Percentiles rank a stretch among this genome's conserved stretches.
Evolutionary conservation across 2,797 vertebrate genomes (phyloP).

Genomic region (Acestrorhynchus altus): DNA sequence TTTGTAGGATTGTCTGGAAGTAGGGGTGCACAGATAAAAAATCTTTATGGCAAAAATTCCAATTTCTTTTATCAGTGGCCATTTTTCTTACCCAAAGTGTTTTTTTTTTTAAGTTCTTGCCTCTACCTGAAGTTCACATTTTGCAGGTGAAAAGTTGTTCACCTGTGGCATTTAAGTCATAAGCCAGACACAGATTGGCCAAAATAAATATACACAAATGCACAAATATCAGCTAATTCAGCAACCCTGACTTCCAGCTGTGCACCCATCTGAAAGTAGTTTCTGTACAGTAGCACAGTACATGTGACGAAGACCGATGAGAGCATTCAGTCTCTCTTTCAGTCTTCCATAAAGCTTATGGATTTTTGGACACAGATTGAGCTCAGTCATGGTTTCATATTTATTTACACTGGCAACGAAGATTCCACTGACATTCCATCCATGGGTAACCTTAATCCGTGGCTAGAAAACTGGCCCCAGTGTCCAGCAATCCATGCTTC

Average conservation of each 20-base stretch:
- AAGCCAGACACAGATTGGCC: background rate
- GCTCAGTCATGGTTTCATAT: background rate
- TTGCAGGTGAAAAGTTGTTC: background rate
- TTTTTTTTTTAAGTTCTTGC: background rate
- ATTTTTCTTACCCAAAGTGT: too few species aligned
- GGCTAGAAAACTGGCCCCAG: slow-evolving; percentile 16
- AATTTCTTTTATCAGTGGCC: background rate
- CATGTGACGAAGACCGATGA: background rate
- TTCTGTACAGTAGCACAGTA: background rate
- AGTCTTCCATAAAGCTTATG: slow-evolving; percentile 15
- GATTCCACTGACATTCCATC: background rate
- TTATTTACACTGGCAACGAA: slow-evolving; percentile 12
- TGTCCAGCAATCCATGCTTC: background rate
- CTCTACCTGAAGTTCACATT: background rate
- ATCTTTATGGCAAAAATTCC: background rate
- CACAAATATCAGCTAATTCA: background rate
- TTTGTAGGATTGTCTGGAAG: slow-evolving; percentile 10
- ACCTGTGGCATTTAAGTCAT: background rate
- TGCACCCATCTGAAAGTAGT: background rate
- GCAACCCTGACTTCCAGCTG: background rate
- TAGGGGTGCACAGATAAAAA: background rate
- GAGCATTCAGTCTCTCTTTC: background rate
- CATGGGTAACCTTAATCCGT: slow-evolving; percentile 18
- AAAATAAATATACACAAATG: background rate
- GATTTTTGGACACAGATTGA: background rate